Conservation (phyloP, 1,140 invertebrate genomes). For the Dinothrombium tinctorium region DNA sequence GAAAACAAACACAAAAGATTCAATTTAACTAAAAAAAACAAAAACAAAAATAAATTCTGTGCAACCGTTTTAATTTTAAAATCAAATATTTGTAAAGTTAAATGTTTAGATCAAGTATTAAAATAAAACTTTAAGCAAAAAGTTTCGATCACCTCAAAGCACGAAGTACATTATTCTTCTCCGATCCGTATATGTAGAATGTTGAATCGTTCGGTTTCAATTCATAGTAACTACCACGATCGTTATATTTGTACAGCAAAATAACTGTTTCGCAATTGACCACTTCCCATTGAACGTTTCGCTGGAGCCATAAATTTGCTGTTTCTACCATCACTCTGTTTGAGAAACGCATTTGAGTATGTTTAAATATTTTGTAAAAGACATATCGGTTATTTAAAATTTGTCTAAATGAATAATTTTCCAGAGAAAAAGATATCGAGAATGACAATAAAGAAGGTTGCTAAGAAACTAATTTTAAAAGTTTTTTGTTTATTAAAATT, state of each 20-base stretch:
- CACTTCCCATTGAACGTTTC: conserved; percentile 9
- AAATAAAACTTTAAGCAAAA: neutral
- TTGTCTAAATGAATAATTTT: too few species aligned
- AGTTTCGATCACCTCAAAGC: conserved; percentile 6
- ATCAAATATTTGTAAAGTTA: neutral
- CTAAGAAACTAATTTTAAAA: too few species aligned
- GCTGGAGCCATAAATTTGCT: conserved; percentile 12
- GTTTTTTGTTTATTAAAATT: too few species aligned
- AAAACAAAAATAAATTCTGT: neutral
- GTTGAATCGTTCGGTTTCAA: conserved; percentile 8
- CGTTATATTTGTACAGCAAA: conserved; percentile 10
- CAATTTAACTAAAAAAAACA: neutral
- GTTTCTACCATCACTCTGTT: conserved; percentile 10
- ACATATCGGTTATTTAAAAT: too few species aligned
- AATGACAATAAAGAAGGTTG: too few species aligned
- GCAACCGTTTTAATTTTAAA: too few species aligned
- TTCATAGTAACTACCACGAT: conserved; percentile 4
- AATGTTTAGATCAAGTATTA: neutral
- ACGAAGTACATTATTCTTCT: conserved; percentile 10
- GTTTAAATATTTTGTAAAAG: too few species aligned
- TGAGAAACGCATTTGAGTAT: too few species aligned
- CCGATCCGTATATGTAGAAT: conserved; percentile 12
- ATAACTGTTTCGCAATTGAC: conserved; percentile 13
- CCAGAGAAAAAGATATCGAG: too few species aligned
- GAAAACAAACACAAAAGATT: neutral